Evolutionary conservation across 2,113 vertebrate genomes (phyloP).

Genomic region (Sphyrna mokarran): DNA sequence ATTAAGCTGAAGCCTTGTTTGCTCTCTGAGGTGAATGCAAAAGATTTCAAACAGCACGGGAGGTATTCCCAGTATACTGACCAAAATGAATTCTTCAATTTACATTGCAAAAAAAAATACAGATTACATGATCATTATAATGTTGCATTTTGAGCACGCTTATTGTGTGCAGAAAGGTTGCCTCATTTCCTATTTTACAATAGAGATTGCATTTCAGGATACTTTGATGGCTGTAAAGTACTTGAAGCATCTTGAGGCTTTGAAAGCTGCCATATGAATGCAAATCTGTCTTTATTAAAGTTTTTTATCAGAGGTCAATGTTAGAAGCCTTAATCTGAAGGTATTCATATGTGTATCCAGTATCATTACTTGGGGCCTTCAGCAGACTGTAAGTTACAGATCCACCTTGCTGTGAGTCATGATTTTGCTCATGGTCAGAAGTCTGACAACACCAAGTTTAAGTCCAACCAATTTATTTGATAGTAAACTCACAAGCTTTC

Average conservation of each 20-base stretch:
- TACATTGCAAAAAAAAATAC: background rate
- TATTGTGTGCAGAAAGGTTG: background rate
- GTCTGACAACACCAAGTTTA: no score
- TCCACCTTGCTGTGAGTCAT: background rate
- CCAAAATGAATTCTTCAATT: background rate
- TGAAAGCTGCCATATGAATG: background rate
- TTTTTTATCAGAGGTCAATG: background rate
- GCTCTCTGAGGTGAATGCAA: background rate
- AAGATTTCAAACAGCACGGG: background rate
- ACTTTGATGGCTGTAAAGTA: no score
- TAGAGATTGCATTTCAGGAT: no score
- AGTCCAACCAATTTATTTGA: no score
- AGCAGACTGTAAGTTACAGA: background rate
- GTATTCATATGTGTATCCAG: background rate
- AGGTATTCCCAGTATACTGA: background rate
- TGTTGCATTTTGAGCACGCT: background rate
- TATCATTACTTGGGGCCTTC: background rate
- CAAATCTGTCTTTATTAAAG: background rate
- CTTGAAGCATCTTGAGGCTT: background rate
- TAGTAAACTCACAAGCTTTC: no score
- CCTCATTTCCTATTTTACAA: background rate
- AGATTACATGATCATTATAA: background rate
- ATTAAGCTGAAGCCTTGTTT: background rate
- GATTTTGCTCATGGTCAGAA: no score
- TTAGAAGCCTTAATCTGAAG: background rate